A percentile compares a stretch with the other conserved stretches of the same genome.
phyloP scores from a whole-genome alignment of 2,113 vertebrate genomes.

The Platycercus adscitus region DNA sequence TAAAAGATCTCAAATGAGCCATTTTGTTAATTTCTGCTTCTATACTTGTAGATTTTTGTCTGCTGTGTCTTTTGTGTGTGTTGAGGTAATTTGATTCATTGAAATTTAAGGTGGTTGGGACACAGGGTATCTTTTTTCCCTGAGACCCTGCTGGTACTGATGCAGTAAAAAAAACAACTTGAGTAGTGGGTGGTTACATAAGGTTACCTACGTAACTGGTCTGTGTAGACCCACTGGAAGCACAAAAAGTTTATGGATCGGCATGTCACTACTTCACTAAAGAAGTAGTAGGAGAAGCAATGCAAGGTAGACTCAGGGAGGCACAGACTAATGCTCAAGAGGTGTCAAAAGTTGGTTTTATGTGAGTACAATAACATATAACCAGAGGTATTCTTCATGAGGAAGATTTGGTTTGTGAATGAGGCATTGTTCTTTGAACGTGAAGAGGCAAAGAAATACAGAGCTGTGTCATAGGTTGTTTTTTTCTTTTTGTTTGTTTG shows the following conservation, averaged over 20 bases:
- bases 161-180: not conserved
- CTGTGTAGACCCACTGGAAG: not conserved
- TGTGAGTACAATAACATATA: not conserved
- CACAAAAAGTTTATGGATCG: not conserved
- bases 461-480: not conserved
- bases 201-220: not conserved
- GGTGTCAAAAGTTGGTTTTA: not conserved
- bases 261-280: not conserved
- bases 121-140: not conserved
- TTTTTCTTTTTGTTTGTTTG: not conserved
- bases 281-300: not conserved
- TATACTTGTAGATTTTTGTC: not conserved
- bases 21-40: not conserved
- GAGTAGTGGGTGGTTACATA: not conserved
- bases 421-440: not conserved
- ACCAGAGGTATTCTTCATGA: not conserved
- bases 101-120: not conserved
- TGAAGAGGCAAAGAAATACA: not conserved
- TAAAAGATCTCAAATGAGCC: not conserved
- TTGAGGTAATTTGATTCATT: not conserved
- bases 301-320: not conserved
- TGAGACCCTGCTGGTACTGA: not conserved
- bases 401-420: not conserved
- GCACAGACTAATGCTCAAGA: not conserved
- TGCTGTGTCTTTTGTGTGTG: accelerated